These are phyloP conservation scores for Sebastolobus alascanus DNA, from an alignment of 2,797 vertebrate species.

Conservation along the genomic window DNA sequence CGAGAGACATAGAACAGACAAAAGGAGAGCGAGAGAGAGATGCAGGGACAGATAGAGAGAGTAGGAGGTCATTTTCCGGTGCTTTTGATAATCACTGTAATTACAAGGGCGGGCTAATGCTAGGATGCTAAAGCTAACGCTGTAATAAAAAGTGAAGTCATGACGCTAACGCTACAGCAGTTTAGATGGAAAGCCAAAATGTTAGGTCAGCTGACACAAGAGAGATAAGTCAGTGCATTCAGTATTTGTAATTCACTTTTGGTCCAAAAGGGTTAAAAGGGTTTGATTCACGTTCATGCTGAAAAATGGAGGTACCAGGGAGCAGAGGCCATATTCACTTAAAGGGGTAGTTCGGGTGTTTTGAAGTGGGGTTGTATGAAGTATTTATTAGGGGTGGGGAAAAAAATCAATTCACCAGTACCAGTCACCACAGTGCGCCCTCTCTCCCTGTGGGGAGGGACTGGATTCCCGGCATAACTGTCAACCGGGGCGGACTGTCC, in stretches of 20 bases:
- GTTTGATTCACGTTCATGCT: too few species aligned
- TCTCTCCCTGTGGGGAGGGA: too few species aligned
- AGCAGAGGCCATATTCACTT: too few species aligned
- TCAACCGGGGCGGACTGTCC: too few species aligned
- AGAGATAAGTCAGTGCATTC: not conserved
- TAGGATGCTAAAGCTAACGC: conserved; percentile 55
- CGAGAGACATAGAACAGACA: not conserved
- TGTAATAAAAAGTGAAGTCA: conserved; percentile 10
- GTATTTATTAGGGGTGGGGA: too few species aligned
- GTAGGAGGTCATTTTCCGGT: conserved; percentile 19
- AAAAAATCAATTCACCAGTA: too few species aligned
- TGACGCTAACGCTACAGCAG: conserved; percentile 31
- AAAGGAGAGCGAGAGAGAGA: not conserved
- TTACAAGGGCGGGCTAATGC: conserved; percentile 58
- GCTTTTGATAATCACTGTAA: conserved; percentile 60
- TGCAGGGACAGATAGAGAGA: not conserved
- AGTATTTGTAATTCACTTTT: not conserved
- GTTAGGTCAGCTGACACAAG: not conserved
- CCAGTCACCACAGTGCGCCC: too few species aligned
- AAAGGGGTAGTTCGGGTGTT: too few species aligned
- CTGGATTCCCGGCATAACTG: too few species aligned
- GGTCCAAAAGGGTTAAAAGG: not conserved
- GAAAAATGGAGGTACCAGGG: too few species aligned
- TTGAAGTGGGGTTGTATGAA: too few species aligned
- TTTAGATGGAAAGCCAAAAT: not conserved